Evolutionary conservation across 1,140 invertebrate genomes (phyloP).

Genomic region (Heliconius congener): DNA sequence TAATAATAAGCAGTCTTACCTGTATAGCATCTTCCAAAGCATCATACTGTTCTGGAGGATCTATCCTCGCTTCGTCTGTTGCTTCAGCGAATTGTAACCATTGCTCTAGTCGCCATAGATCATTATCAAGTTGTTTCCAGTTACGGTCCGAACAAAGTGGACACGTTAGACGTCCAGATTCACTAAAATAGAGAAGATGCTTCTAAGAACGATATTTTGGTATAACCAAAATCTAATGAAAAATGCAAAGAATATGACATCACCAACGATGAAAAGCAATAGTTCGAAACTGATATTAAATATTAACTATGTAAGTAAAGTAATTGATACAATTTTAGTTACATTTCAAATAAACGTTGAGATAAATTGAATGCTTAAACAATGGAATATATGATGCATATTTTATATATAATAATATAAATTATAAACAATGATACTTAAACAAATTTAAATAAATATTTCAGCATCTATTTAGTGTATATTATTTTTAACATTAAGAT

Average conservation of each 20-base stretch:
- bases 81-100: constrained; percentile 95
- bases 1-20: constrained; percentile 41
- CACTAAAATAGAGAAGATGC: constrained; percentile 77
- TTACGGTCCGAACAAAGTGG: constrained; percentile 92
- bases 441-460: not conserved
- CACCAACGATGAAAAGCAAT: constrained; percentile 4
- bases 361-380: not conserved
- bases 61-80: constrained; percentile 86
- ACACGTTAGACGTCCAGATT: constrained; percentile 88
- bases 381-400: not conserved
- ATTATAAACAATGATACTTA: not conserved
- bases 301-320: not conserved
- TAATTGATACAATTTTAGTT: not conserved
- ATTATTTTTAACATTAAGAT: not conserved
- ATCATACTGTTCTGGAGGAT: constrained; percentile 89
- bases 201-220: not conserved
- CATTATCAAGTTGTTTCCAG: constrained; percentile 93
- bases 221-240: not conserved
- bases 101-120: constrained; percentile 93
- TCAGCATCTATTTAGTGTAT: not conserved
- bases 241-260: not conserved
- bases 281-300: constrained; percentile 4
- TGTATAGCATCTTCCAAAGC: constrained; percentile 92
- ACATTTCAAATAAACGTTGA: not conserved
- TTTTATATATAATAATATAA: not conserved